phyloP scores from a whole-genome alignment of 2,113 vertebrate genomes.

The Eretmochelys imbricata region DNA sequence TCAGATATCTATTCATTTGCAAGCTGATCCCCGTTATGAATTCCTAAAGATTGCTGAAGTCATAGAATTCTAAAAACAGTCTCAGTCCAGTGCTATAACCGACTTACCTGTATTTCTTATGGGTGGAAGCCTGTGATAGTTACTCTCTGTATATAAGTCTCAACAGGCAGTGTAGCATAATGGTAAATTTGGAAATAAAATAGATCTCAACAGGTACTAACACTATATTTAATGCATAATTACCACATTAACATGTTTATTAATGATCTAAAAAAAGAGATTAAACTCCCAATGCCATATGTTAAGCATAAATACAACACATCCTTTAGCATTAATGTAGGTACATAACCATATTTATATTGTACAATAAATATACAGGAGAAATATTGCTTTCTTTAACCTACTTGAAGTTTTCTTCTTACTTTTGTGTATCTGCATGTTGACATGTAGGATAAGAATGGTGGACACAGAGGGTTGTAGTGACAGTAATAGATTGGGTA shows the following conservation, averaged over 20 bases:
- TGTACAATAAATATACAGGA: background rate
- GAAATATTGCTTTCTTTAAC: background rate
- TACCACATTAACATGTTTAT: background rate
- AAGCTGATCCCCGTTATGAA: background rate
- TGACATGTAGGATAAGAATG: background rate
- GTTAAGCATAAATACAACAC: no score
- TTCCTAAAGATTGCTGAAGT: background rate
- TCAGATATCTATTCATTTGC: slow-evolving; percentile 4
- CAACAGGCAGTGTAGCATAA: background rate
- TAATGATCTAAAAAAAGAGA: background rate
- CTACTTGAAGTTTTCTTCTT: background rate
- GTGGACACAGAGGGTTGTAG: background rate
- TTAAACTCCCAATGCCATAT: background rate
- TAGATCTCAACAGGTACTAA: background rate
- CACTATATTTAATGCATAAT: background rate
- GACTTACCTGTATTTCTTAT: background rate
- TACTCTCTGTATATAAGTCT: background rate
- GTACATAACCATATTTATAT: background rate
- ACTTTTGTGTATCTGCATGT: background rate
- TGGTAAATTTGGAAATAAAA: background rate
- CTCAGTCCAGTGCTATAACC: background rate
- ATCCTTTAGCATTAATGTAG: background rate
- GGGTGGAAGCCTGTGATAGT: background rate
- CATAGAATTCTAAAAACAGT: background rate
- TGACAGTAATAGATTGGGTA: background rate